phyloP scores from a whole-genome alignment of 2,797 vertebrate species.

The Percopsis omiscomaycus region DNA sequence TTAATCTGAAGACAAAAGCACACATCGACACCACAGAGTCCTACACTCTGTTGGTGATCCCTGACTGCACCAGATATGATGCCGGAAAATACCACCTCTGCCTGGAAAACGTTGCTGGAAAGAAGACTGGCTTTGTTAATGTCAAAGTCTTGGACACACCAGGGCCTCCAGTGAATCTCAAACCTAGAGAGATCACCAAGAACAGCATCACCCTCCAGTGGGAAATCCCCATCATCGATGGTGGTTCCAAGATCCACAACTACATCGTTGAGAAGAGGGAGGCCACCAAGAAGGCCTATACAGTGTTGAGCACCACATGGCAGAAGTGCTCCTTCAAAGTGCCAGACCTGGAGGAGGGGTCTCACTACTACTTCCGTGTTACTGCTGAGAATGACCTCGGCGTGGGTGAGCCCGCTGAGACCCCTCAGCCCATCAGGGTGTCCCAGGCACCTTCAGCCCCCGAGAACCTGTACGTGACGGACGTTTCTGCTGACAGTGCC shows the following conservation, averaged over 20 bases:
- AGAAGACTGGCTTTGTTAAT: constrained; percentile 96
- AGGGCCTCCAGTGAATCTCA: constrained; percentile 92
- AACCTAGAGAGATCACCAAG: constrained; percentile 92
- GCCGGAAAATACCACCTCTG: constrained; percentile 95
- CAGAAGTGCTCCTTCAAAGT: constrained; percentile 94
- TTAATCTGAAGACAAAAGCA: constrained; percentile 88
- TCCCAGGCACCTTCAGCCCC: constrained; percentile 93
- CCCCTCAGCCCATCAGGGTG: constrained; percentile 89
- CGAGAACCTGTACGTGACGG: constrained; percentile 93
- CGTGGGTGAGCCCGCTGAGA: constrained; percentile 93
- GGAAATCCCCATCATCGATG: constrained; percentile 98
- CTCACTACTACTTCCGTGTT: constrained; percentile 96
- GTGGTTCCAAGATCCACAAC: constrained; percentile 94
- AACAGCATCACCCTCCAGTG: constrained; percentile 93
- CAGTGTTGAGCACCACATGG: constrained; percentile 89
- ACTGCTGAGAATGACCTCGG: constrained; percentile 96
- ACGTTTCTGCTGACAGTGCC: constrained; percentile 88
- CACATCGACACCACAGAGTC: constrained; percentile 97
- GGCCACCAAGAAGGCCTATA: constrained; percentile 94
- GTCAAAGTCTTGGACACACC: constrained; percentile 96
- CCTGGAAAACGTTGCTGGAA: constrained; percentile 95
- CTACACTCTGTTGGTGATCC: constrained; percentile 91
- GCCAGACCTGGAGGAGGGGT: constrained; percentile 87
- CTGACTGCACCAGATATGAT: constrained; percentile 95
- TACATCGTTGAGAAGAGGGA: constrained; percentile 97